Evolutionary conservation across 37 sponge, comb jelly and placozoan species (phyloP).

Genomic region (Theonella swinhoei): DNA sequence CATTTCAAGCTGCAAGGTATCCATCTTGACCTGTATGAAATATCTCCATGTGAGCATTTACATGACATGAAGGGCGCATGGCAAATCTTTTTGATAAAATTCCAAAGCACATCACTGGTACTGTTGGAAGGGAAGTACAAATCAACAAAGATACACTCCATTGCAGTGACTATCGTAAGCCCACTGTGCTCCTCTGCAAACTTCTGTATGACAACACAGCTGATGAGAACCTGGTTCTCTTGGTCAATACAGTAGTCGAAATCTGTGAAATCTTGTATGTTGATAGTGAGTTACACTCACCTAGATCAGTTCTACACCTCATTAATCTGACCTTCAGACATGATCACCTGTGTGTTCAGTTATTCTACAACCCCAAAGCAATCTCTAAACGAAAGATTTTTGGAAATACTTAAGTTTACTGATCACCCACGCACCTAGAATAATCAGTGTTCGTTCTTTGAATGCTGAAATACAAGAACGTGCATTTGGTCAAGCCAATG

Average conservation of each 20-base stretch:
- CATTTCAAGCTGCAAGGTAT: too few relatives aligned
- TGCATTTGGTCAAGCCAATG: background rate
- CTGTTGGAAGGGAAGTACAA: background rate
- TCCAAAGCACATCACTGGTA: background rate
- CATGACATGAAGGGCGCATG: too few relatives aligned
- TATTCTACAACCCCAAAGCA: conserved; percentile 1
- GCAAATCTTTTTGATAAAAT: background rate
- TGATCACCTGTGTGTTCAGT: background rate
- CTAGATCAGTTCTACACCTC: background rate
- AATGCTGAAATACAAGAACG: background rate
- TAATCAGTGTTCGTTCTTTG: background rate
- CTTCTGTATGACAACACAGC: background rate
- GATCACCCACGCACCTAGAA: background rate
- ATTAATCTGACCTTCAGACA: background rate
- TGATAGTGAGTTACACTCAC: background rate
- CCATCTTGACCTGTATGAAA: too few relatives aligned
- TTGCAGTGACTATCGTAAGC: background rate
- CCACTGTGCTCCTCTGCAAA: conserved; percentile 4
- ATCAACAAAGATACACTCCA: background rate
- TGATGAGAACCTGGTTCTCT: background rate
- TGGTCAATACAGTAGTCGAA: background rate
- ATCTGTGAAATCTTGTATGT: background rate
- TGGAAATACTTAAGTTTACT: conserved; percentile 11
- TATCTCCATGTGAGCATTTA: too few relatives aligned
- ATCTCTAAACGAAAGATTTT: background rate